phyloP scores from a whole-genome alignment of 2,797 vertebrate genomes.

The Chelonia mydas region DNA sequence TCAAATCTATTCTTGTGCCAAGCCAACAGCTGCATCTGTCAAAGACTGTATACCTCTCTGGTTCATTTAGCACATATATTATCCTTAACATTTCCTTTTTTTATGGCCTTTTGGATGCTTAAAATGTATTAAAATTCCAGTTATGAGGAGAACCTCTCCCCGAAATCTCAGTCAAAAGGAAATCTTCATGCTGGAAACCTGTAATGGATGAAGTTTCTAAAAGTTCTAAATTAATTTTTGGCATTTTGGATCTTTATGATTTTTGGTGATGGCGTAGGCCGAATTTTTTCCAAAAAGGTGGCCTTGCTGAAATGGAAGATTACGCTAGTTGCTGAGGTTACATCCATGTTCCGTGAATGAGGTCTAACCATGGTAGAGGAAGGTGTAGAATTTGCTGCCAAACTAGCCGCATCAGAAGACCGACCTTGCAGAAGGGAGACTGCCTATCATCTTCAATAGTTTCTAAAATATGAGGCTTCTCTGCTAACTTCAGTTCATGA shows the following conservation, averaged over 20 bases:
- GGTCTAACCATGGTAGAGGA: background rate
- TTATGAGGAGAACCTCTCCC: too few species aligned
- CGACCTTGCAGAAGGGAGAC: background rate
- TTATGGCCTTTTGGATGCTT: background rate
- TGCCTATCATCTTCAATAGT: background rate
- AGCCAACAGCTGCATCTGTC: background rate
- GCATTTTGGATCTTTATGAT: background rate
- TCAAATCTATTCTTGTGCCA: background rate
- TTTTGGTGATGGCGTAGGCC: background rate
- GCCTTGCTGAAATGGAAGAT: background rate
- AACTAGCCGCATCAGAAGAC: background rate
- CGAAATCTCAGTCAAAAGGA: background rate
- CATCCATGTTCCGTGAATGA: background rate
- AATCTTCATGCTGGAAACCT: background rate
- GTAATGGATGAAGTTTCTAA: background rate
- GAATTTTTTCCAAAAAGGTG: background rate
- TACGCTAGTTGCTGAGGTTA: background rate
- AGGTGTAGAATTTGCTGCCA: background rate
- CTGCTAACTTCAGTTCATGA: background rate
- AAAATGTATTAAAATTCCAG: background rate
- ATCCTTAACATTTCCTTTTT: background rate
- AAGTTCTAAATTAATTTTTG: background rate
- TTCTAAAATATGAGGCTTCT: background rate
- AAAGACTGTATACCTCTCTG: background rate
- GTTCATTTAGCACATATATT: background rate